These are phyloP conservation scores for Microchirus variegatus DNA, from an alignment of 2,797 vertebrate genomes.

Conservation along the genomic window DNA sequence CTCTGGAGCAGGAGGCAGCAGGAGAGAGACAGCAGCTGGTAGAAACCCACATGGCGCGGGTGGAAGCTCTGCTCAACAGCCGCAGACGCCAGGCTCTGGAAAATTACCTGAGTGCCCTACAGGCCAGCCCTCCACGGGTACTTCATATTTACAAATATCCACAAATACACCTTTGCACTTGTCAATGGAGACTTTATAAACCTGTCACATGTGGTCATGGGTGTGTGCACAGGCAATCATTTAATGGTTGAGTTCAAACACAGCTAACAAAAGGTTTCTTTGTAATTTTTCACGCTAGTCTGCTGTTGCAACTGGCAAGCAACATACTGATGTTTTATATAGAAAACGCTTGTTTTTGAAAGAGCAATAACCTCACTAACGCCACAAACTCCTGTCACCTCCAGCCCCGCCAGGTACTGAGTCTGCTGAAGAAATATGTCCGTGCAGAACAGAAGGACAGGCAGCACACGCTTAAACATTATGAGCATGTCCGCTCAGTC, in stretches of 20 bases:
- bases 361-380: neutral
- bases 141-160: neutral
- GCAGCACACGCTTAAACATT: slow-evolving; percentile 97
- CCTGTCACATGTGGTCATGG: neutral
- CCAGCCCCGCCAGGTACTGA: slow-evolving; percentile 94
- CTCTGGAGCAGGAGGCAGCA: slow-evolving; percentile 94
- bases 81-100: slow-evolving; percentile 92
- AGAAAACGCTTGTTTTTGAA: neutral
- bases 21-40: slow-evolving; percentile 97
- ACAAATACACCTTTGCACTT: neutral
- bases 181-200: neutral
- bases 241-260: neutral
- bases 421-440: slow-evolving; percentile 95
- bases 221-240: neutral
- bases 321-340: neutral
- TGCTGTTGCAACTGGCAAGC: neutral
- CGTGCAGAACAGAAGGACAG: slow-evolving; percentile 97
- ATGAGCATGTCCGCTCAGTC: slow-evolving; percentile 94
- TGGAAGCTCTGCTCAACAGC: slow-evolving; percentile 95
- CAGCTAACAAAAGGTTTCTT: neutral
- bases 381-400: neutral
- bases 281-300: neutral
- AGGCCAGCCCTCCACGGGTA: slow-evolving; percentile 92
- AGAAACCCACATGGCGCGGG: slow-evolving; percentile 96
- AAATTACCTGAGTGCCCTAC: slow-evolving; percentile 92